Evolutionary conservation across 2,113 vertebrate genomes (phyloP).

Genomic region (Micronycteris hirsuta): DNA sequence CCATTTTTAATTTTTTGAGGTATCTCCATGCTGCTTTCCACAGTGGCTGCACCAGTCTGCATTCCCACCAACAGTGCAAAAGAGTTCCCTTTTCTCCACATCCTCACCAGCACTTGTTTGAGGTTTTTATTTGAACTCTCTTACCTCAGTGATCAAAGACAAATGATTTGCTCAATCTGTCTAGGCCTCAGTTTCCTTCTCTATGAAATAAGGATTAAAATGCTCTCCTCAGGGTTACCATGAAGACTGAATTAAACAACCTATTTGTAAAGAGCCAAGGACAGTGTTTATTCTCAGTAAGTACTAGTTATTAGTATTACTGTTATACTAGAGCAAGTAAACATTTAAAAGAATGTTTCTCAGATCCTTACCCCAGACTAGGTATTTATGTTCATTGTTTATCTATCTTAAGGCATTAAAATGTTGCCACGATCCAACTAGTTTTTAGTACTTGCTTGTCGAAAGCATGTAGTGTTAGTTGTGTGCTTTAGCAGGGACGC

Average conservation of each 20-base stretch:
- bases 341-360: slow-evolving; percentile 17
- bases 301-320: background rate
- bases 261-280: background rate
- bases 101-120: no score
- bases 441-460: background rate
- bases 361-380: background rate
- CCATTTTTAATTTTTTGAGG: no score
- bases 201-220: background rate
- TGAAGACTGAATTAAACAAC: background rate
- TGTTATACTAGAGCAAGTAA: slow-evolving; percentile 19
- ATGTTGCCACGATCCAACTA: background rate
- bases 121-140: background rate
- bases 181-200: background rate
- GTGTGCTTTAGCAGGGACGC: background rate
- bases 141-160: background rate
- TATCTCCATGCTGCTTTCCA: no score
- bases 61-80: no score
- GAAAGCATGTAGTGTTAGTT: background rate
- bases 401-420: slow-evolving; percentile 11
- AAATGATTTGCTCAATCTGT: background rate
- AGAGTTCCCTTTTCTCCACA: no score
- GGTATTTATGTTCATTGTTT: slow-evolving; percentile 22
- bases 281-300: background rate
- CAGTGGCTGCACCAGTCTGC: no score
- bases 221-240: background rate